Evolutionary conservation across 2,113 vertebrate genomes (phyloP).

Genomic region (Podarcis cretensis): DNA sequence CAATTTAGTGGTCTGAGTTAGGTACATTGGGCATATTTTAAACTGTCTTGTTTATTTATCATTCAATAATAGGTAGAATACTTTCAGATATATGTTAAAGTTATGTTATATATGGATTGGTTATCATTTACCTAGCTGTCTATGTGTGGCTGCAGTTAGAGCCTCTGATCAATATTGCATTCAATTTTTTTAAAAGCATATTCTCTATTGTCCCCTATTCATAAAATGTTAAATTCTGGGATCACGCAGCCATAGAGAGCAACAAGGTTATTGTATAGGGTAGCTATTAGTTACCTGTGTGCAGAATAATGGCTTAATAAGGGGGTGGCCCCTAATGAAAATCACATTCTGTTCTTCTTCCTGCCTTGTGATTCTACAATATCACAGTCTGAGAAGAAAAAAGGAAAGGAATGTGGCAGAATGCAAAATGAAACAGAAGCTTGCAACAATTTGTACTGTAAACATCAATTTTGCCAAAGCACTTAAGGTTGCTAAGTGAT

Average conservation of each 20-base stretch:
- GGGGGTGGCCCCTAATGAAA: not conserved
- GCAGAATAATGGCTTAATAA: not conserved
- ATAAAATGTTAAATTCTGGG: not conserved
- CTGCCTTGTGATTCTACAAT: not conserved
- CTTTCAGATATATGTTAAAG: not conserved
- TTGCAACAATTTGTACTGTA: not conserved
- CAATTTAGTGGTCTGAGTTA: not conserved
- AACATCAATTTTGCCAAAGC: slow-evolving; percentile 26
- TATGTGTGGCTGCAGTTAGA: not conserved
- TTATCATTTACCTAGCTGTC: not conserved
- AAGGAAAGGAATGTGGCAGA: not conserved
- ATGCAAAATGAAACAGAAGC: not conserved
- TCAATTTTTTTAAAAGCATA: not conserved
- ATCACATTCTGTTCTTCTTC: not conserved
- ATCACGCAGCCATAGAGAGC: not conserved
- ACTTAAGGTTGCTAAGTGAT: slow-evolving; percentile 68
- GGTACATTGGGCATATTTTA: not conserved
- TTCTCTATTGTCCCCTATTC: not conserved
- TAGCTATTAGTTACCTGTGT: not conserved
- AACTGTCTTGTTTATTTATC: not conserved
- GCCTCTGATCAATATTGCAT: not conserved
- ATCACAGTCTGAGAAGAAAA: not conserved
- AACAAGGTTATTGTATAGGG: not conserved
- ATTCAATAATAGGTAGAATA: not conserved
- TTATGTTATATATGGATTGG: not conserved